phyloP scores from a whole-genome alignment of 2,888 invertebrate genomes.

The Arctia plantaginis region DNA sequence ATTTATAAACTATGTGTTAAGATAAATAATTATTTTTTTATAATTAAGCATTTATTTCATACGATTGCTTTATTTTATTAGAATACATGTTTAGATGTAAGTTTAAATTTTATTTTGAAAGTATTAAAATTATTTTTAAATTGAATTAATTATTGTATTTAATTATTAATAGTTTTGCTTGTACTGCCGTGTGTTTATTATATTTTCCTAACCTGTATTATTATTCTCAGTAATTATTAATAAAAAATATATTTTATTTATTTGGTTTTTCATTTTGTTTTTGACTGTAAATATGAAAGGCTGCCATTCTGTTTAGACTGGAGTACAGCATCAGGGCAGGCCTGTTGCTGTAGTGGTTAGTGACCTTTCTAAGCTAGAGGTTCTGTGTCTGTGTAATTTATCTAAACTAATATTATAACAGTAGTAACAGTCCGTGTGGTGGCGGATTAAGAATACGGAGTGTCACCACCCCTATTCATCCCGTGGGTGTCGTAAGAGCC shows the following conservation, averaged over 20 bases:
- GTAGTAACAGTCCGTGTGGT: too few relatives aligned
- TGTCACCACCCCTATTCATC: too few relatives aligned
- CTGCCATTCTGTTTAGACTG: too few relatives aligned
- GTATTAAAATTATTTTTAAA: constrained; percentile 12
- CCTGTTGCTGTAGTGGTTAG: too few relatives aligned
- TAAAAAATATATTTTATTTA: constrained; percentile 13
- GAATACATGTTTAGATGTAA: constrained; percentile 7
- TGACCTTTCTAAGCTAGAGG: too few relatives aligned
- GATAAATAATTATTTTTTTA: background rate
- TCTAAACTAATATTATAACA: too few relatives aligned
- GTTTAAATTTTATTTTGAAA: constrained; percentile 7
- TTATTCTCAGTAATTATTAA: constrained; percentile 12
- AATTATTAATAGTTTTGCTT: background rate
- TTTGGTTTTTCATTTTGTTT: background rate
- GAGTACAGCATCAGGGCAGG: too few relatives aligned
- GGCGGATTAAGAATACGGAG: too few relatives aligned
- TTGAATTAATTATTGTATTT: constrained; percentile 4
- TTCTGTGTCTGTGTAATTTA: too few relatives aligned
- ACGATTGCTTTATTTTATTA: constrained; percentile 7
- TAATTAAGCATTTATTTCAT: constrained; percentile 7
- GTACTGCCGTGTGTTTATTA: constrained; percentile 1
- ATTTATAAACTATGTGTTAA: background rate
- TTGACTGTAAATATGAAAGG: background rate
- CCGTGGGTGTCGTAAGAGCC: too few relatives aligned
- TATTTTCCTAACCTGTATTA: constrained; percentile 11